Base-by-base conservation (phyloP, 2,113 vertebrate species). In the Rousettus leschenaultii region DNA sequence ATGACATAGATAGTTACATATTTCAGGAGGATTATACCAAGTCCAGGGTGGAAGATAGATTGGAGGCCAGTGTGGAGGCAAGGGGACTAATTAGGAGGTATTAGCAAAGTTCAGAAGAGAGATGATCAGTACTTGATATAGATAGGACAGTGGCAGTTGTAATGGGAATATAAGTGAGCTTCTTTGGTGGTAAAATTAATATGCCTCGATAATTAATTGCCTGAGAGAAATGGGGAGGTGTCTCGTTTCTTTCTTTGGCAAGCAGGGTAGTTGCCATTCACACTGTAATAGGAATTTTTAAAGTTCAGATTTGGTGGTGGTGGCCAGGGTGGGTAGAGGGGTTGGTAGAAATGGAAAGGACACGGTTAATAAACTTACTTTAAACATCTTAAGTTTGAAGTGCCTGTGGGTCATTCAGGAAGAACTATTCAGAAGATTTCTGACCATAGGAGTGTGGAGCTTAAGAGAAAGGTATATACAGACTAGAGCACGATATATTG, bases 171-270 rank as follows among this genome's bases (percentile, higher is more conserved):
- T 22, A 63, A 87, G 30, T 48, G 28, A 75, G 48, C 45, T 88
- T 40, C 24, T 57, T 84, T 51, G 15, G 12, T 71, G 51, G 35
- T 74, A 48, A 61, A 78, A 38, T 16, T 55, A 87, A 0, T 70
- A 40, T 68, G 4, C 30, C 14, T 65, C 70, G 10, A 61, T 92
- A 24, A 80, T 66, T 78, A 85, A 59, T 80, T 85, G n/a, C 35
- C 30, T 68, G 21, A 89, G 89, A 96, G 78, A 78, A 93, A 66
- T 78, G 63, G 55, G 3, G 22, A 77, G 55, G 33, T 71, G 2
- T 77, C 51, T 3, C 18, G n/a, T 86, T 95, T 88, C 16, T 89
- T 89, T 94, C 33, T 40, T 86, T 90, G 70, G 53, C n/a, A 83
- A 24, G 30, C 7, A 38, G 18, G 2, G 40, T 95, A 61, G 40